Base-by-base conservation (phyloP, 2,888 invertebrate species). In the Eupithecia vulgata region DNA sequence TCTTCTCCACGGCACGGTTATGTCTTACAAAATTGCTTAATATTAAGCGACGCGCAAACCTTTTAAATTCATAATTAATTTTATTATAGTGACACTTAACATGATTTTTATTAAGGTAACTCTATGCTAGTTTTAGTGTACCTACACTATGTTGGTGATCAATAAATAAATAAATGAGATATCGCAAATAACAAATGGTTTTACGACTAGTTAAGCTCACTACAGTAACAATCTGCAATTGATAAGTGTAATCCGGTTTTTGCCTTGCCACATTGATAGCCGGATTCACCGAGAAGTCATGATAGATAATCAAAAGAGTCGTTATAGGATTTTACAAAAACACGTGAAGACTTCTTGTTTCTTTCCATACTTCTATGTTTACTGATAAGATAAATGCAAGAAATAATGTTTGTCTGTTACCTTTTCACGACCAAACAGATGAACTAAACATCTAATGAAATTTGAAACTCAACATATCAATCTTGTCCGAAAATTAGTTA, bases 201-300 rank as follows among this genome's bases (percentile, higher is more conserved):
- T 17, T 48, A 48, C n/a, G 48, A 48, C 48, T n/a, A 15, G 15
- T 15, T 42, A 57, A 57, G 21, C 1, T 59, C 12, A 59, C 25
- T 42, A 61, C 4, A 5, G n/a, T 10, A 35, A 15, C 35, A 35
- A 64, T 37, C n/a, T 13, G 8, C 37, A n/a, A 37, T 17, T 62
- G 62, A 62, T 62, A 37, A 64, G 10, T n/a, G 62, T n/a, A 62
- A 35, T 35, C 35, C 15, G 62, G 59, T 30, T 4, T 37, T 40
- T 5, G 35, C 62, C 35, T 21, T 64, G 40, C 64, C 64, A 37
- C 37, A 64, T 12, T 64, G 64, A 64, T 64, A 64, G 37, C 21
- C n/a, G 10, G 21, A 37, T 37, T 13, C 67, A 17, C 61, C 61
- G 17, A 35, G 17, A n/a, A 30, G 6, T 25, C 35, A 61, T 5